Base-by-base conservation (phyloP, 2,797 vertebrate species). In the Oreochromis grahami region DNA sequence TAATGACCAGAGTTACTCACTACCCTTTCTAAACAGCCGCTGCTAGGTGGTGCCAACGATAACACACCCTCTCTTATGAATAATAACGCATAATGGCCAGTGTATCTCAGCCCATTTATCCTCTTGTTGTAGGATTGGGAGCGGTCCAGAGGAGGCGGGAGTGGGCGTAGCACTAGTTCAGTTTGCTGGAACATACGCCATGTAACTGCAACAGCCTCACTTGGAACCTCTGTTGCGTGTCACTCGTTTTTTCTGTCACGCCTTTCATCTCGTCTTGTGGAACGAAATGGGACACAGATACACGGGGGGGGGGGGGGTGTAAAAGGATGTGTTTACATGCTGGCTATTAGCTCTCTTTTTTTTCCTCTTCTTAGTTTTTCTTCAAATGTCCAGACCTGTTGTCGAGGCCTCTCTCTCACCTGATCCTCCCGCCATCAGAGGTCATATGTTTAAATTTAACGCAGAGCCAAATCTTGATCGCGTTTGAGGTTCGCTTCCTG, bases 21-120 rank as follows among this genome's bases (percentile, higher is more conserved):
- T 90, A 87, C 78, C 77, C 82, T 85, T 76, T 86, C 84, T 84
- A 79, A 91, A 89, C 87, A 93, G 86, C 86, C 41, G 19, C 53
- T 79, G 79, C 79, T 17, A 6, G 32, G 41, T 14, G 60, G n/a
- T 80, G 93, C 95, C 95, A 95, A 89, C 19, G 80, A 94, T 84
- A 95, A 94, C 92, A 96, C 86, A 24, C 80, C 83, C 84, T 83
- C 79, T 84, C 86, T 91, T 86, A 91, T 93, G 89, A 94, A 93
- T 87, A 94, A 94, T 93, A 93, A 91, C 74, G 86, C 84, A 84
- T 88, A 91, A 92, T 92, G 86, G 81, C 88, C 86, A 81, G 87
- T 84, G 83, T 91, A 94, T 93, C 91, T 90, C 87, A 91, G 87
- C 70, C 84, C 88, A 91, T 94, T 93, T 93, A 79, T 93, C 86